Base-by-base conservation (phyloP, 1,140 invertebrate genomes). In the Calliopsis andreniformis region DNA sequence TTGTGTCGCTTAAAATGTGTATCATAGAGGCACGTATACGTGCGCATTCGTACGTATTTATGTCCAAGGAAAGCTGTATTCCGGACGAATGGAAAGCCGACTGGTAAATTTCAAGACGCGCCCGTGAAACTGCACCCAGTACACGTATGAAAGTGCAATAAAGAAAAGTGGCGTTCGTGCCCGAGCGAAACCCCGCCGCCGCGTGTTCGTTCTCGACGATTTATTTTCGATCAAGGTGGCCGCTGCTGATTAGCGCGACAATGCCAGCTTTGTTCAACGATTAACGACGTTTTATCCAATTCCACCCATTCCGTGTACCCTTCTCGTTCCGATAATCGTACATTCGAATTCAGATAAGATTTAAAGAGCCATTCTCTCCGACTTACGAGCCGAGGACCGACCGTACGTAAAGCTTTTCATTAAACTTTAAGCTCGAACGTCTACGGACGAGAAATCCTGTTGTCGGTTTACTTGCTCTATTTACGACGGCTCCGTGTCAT, bases 151-250 rank as follows among this genome's bases (percentile, higher is more conserved):
- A 84, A 78, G 67, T 79, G 78, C 82, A 84, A 84, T 84, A 84
- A 84, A 83, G 82, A 84, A 84, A 84, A 84, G 82, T 84, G 72
- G 81, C 82, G 82, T 80, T 83, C 81, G 82, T 84, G 82, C 81
- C 62, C 53, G 49, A 63, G 7, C 28, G 25, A 69, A 83, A 80
- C 63, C n/a, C 45, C 81, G 47, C 30, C 67, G 43, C 32, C 43
- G 58, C 32, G 25, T 64, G 51, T 76, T 62, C 76, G 39, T 66
- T 59, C 66, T n/a, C 49, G 53, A 69, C 78, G 76, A 85, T 85
- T 84, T 85, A 85, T 85, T 85, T 81, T 81, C 83, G 83, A 85
- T 85, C 83, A 85, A 80, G 69, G 70, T 80, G 83, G 66, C 78
- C 83, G 55, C 80, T 84, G 83, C 82, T 84, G 83, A 84, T 84